These are phyloP conservation scores for Tetrax tetrax DNA, from an alignment of 2,113 vertebrate species.

Conservation along the genomic window DNA sequence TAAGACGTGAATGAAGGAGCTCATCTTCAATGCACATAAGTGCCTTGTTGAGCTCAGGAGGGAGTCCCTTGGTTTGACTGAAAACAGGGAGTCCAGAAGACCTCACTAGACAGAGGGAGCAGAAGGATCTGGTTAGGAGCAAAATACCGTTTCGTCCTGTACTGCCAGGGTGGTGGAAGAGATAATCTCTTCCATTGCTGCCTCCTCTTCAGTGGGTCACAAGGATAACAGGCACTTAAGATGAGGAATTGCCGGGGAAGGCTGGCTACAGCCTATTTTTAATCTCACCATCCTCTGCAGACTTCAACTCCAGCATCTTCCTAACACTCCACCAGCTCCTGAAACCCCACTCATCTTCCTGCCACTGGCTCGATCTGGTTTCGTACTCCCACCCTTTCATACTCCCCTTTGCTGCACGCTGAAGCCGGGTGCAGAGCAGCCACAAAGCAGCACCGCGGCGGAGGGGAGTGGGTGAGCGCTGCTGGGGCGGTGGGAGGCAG, in stretches of 20 bases:
- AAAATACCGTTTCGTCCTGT: background rate
- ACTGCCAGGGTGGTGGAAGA: background rate
- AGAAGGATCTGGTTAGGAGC: background rate
- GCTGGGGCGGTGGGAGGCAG: background rate
- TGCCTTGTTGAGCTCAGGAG: background rate
- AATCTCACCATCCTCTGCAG: background rate
- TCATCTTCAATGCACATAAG: background rate
- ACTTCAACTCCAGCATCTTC: background rate
- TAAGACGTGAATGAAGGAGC: background rate
- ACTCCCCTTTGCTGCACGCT: background rate
- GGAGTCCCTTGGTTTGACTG: background rate
- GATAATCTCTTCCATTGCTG: background rate
- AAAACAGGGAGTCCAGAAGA: background rate
- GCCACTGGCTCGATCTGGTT: rapidly evolving
- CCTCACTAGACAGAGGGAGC: background rate
- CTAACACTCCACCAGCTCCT: background rate
- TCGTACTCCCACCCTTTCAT: background rate
- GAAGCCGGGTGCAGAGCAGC: background rate
- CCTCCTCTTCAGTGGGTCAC: background rate
- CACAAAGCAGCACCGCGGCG: rapidly evolving
- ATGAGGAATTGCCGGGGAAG: background rate
- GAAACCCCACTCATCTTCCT: background rate
- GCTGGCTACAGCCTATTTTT: slow-evolving; percentile 15
- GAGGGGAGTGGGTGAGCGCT: background rate
- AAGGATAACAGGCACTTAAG: background rate